phyloP scores from a whole-genome alignment of 2,888 invertebrate genomes.

The Mythimna pallens region DNA sequence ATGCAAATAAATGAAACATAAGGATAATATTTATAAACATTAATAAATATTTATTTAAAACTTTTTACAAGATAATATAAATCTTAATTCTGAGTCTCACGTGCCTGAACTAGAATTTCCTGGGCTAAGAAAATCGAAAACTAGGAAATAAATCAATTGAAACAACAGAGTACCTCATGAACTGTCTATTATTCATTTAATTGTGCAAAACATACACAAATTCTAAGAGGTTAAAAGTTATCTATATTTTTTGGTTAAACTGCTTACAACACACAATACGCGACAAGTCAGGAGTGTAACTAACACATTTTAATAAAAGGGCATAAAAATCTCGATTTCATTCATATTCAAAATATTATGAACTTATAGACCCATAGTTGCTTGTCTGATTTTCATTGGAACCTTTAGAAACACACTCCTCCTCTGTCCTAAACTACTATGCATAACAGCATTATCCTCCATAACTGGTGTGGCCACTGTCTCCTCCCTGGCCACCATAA shows the following conservation, averaged over 20 bases:
- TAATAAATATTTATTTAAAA: no score
- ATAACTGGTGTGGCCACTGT: constrained; percentile 16
- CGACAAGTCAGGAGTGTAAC: neutral
- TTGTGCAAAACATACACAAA: neutral
- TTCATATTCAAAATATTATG: neutral
- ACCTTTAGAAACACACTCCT: neutral
- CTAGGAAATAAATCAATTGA: neutral
- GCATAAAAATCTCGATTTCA: neutral
- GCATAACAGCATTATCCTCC: neutral
- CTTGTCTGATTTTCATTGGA: neutral
- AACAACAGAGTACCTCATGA: neutral
- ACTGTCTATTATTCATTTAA: neutral
- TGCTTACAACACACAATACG: neutral
- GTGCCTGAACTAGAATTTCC: no score
- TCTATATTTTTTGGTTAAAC: neutral
- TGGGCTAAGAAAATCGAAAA: no score
- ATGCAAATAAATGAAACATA: no score
- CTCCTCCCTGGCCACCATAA: constrained; percentile 18
- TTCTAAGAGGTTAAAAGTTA: neutral
- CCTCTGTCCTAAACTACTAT: neutral
- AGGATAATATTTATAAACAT: no score
- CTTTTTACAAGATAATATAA: no score
- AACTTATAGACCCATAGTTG: no score
- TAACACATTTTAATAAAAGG: neutral
- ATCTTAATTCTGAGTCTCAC: no score